phyloP scores from a whole-genome alignment of 2,888 invertebrate species.

The Cantharis rustica region DNA sequence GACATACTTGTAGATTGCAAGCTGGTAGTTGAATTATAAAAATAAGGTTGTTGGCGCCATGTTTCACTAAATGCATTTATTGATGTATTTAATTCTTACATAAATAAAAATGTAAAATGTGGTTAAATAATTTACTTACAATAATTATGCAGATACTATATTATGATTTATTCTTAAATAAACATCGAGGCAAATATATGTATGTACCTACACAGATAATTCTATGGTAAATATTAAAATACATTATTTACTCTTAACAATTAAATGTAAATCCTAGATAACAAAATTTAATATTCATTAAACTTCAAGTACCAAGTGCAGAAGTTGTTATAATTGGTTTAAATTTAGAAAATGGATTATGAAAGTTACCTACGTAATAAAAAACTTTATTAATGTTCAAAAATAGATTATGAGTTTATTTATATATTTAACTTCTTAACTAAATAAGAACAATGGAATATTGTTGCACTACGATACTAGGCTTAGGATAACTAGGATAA shows the following conservation, averaged over 20 bases:
- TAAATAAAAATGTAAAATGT: background rate
- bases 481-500: too few relatives aligned
- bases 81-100: background rate
- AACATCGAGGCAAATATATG: background rate
- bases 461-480: too few relatives aligned
- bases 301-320: background rate
- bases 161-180: background rate
- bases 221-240: background rate
- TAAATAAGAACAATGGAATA: too few relatives aligned
- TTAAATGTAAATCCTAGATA: background rate
- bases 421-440: too few relatives aligned
- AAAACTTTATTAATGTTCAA: background rate
- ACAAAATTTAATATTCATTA: background rate
- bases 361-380: background rate
- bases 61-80: too few relatives aligned
- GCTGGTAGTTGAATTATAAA: too few relatives aligned
- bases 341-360: background rate
- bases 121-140: background rate
- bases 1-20: too few relatives aligned
- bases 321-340: background rate
- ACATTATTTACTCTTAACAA: background rate
- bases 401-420: too few relatives aligned
- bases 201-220: background rate
- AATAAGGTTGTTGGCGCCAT: too few relatives aligned
- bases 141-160: background rate